Conservation (phyloP, 2,888 invertebrate genomes). For the Drepanosiphum platanoidis region DNA sequence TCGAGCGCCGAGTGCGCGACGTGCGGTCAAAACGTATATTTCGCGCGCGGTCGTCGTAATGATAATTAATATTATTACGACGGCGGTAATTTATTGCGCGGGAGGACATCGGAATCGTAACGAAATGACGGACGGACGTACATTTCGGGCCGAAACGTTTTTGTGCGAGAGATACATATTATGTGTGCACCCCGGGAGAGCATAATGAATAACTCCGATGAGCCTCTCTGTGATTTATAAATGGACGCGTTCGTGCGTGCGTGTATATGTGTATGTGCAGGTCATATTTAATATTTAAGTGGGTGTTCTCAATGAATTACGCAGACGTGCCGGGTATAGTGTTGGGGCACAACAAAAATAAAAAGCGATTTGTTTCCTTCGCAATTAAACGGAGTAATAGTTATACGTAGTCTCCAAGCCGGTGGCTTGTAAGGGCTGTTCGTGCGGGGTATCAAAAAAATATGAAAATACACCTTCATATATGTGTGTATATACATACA, state of each 20-base stretch:
- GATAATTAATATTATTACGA: background rate
- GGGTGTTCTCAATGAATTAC: background rate
- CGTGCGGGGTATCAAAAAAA: background rate
- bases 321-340: background rate
- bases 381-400: background rate
- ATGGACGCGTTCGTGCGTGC: background rate
- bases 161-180: slow-evolving; percentile 1
- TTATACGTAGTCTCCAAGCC: background rate
- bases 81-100: slow-evolving; percentile 20
- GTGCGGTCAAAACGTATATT: background rate
- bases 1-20: background rate
- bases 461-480: background rate
- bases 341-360: background rate
- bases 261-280: background rate
- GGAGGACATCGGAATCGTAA: background rate
- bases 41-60: background rate
- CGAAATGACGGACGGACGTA: slow-evolving; percentile 2
- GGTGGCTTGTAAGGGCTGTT: background rate
- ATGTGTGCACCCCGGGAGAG: too few relatives aligned
- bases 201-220: background rate
- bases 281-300: slow-evolving; percentile 16
- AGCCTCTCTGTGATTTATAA: background rate
- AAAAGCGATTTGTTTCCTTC: background rate
- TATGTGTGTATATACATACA: too few relatives aligned
- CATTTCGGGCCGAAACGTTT: slow-evolving; percentile 6